A percentile compares a stretch with the other conserved stretches of the same genome.
Conservation (phyloP, 2,113 vertebrate genomes). For the Periophthalmus modestus region DNA sequence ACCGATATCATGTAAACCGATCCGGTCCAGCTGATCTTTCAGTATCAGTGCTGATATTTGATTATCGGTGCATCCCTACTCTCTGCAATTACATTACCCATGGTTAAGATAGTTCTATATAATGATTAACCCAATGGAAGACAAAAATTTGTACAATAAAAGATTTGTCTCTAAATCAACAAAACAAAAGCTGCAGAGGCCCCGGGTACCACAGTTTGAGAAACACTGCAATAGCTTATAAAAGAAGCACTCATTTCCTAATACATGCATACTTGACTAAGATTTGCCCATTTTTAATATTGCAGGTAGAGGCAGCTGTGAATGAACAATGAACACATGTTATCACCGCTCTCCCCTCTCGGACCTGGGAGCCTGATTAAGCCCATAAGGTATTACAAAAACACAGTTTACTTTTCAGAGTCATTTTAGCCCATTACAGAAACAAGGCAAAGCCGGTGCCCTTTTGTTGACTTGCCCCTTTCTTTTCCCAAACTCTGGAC, state of each 20-base stretch:
- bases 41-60: no score
- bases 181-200: no score
- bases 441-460: constrained; percentile 43
- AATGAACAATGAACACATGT: background rate
- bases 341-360: background rate
- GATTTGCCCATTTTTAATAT: background rate
- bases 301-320: background rate
- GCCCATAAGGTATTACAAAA: constrained; percentile 1
- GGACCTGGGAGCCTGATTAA: background rate
- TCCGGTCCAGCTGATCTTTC: no score
- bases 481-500: constrained; percentile 48
- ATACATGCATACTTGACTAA: background rate
- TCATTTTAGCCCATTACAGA: constrained; percentile 44
- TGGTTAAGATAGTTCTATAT: no score
- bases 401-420: constrained; percentile 43
- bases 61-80: no score
- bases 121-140: no score
- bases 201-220: no score
- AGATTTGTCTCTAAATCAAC: no score
- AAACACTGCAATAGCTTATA: no score
- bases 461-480: constrained; percentile 45
- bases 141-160: no score
- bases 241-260: background rate
- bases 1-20: no score
- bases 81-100: no score